Evolutionary conservation across 2,113 vertebrate species (phyloP).

Genomic region (Ptilorrhoa leucosticta): DNA sequence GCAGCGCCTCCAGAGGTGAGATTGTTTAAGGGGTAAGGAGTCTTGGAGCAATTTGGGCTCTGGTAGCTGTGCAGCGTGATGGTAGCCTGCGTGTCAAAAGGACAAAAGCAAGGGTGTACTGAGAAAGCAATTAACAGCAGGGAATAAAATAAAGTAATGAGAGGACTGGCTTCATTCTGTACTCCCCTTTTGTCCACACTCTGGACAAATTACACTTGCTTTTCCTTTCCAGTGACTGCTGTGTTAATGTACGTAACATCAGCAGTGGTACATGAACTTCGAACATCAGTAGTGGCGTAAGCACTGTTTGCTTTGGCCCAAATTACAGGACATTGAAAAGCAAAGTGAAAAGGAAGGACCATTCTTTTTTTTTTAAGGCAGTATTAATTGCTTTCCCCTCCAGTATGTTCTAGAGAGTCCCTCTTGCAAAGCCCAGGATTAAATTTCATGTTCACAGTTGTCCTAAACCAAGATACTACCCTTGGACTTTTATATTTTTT

Average conservation of each 20-base stretch:
- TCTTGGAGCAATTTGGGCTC: background rate
- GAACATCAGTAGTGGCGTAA: conserved; percentile 45
- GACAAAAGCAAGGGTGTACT: background rate
- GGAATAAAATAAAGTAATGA: background rate
- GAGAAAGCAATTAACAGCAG: conserved; percentile 4
- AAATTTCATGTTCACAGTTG: conserved; percentile 67
- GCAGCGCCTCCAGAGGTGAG: background rate
- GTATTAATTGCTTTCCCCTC: conserved; percentile 8
- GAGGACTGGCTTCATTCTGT: background rate
- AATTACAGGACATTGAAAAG: background rate
- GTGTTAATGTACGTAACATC: conserved; percentile 9
- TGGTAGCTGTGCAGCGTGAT: background rate
- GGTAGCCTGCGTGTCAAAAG: background rate
- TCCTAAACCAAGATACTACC: conserved; percentile 66
- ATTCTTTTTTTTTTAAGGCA: background rate
- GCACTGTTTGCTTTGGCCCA: conserved; percentile 60
- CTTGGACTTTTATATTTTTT: conserved; percentile 50
- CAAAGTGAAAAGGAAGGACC: conserved; percentile 34
- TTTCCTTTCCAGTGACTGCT: conserved; percentile 29
- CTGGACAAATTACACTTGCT: background rate
- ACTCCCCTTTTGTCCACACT: background rate
- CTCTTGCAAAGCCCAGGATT: conserved; percentile 36
- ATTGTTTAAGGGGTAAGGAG: background rate
- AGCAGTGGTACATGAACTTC: background rate
- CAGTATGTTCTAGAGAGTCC: conserved; percentile 2